Evolutionary conservation across 2,888 invertebrate species (phyloP).

Genomic region (Cotesia congregata): DNA sequence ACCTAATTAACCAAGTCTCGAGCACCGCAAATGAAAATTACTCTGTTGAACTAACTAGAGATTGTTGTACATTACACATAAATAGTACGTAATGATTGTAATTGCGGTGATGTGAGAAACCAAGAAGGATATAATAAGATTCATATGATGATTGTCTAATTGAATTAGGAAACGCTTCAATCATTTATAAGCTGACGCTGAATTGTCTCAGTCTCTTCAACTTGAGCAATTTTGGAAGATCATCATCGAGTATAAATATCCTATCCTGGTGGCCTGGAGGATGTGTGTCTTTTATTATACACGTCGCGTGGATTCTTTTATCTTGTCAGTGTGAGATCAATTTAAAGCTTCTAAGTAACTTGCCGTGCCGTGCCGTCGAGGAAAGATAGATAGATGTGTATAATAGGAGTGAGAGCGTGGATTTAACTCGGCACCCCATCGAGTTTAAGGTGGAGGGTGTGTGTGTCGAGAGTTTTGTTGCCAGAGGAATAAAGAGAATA

Average conservation of each 20-base stretch:
- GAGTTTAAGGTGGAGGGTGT: neutral
- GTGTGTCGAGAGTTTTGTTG: constrained; percentile 31
- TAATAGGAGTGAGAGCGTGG: neutral
- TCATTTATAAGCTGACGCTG: neutral
- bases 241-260: neutral
- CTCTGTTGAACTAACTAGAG: constrained; percentile 31
- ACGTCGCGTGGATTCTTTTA: neutral
- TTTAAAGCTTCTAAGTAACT: constrained; percentile 5
- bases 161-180: constrained; percentile 3
- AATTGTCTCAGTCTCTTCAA: neutral
- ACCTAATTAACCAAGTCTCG: constrained; percentile 37
- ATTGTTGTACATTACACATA: constrained; percentile 16
- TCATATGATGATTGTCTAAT: constrained; percentile 16
- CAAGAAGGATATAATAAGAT: constrained; percentile 1
- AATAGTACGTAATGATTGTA: neutral
- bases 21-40: constrained; percentile 34
- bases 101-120: neutral
- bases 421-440: neutral
- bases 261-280: neutral
- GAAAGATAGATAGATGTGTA: neutral
- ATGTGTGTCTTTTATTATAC: neutral
- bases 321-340: constrained; percentile 4
- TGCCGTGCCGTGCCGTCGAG: neutral
- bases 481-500: constrained; percentile 9
- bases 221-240: neutral